A percentile compares a stretch with the other conserved stretches of the same genome.
phyloP scores from a whole-genome alignment of 1,140 invertebrate genomes.

The roundworm (Caenorhabditis elegans) region DNA sequence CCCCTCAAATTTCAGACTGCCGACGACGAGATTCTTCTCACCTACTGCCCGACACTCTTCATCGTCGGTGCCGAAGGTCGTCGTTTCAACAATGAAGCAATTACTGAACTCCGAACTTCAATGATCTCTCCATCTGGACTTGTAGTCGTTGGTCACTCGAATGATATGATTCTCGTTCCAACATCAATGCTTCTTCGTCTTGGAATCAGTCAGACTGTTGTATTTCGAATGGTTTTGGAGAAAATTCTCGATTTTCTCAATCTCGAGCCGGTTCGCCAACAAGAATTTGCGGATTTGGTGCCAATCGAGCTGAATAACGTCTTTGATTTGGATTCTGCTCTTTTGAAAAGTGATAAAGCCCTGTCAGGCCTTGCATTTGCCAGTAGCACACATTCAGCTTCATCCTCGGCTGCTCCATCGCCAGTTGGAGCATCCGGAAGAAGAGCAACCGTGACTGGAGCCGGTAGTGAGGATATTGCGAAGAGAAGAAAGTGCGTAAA shows the following conservation, averaged over 20 bases:
- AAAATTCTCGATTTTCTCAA: not conserved
- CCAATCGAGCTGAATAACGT: constrained; percentile 8
- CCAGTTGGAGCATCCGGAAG: not conserved
- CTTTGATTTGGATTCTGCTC: not conserved
- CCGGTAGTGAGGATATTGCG: not conserved
- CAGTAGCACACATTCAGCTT: too few relatives aligned
- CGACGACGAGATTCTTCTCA: constrained; percentile 45
- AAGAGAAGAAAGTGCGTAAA: not conserved
- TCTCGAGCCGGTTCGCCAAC: not conserved
- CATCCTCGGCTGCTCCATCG: not conserved
- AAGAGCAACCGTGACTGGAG: not conserved
- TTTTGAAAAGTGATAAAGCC: not conserved
- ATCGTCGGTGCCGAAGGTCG: constrained; percentile 28
- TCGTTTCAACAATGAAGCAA: not conserved
- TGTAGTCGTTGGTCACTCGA: not conserved
- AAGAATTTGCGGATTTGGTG: not conserved
- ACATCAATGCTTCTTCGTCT: not conserved
- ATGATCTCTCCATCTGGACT: not conserved
- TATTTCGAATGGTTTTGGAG: not conserved
- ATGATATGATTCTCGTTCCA: not conserved
- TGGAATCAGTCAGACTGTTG: constrained; percentile 7
- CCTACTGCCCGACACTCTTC: constrained; percentile 44
- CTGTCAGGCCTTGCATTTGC: not conserved
- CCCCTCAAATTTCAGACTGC: constrained; percentile 36
- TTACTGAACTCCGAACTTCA: not conserved